phyloP scores from a whole-genome alignment of 2,797 vertebrate genomes.

The Neoniphon sammara region DNA sequence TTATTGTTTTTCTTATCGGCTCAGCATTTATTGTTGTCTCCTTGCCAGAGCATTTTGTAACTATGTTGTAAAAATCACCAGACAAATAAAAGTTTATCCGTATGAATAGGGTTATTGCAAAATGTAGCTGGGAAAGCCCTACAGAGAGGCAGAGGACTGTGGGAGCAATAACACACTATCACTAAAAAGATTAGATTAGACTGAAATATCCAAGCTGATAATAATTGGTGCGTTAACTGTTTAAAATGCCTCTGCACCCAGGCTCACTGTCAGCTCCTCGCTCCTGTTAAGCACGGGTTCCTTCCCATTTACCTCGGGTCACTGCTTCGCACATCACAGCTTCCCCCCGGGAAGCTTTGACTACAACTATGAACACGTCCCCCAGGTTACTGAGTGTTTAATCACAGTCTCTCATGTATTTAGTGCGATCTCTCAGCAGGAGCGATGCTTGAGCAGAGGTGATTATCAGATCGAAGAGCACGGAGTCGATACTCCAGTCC shows the following conservation, averaged over 20 bases:
- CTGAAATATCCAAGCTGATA: conserved; percentile 18
- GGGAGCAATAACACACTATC: too few species aligned
- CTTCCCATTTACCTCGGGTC: conserved; percentile 32
- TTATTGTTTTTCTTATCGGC: too few species aligned
- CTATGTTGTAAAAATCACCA: too few species aligned
- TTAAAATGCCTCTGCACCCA: not conserved
- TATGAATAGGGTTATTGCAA: too few species aligned
- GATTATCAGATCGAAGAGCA: conserved; percentile 32
- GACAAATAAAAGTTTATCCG: too few species aligned
- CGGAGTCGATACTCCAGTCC: not conserved
- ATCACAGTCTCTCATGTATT: not conserved
- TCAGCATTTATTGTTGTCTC: too few species aligned
- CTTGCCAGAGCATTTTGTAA: too few species aligned
- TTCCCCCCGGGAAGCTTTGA: conserved; percentile 18
- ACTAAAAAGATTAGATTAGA: not conserved
- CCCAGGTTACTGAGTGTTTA: too few species aligned
- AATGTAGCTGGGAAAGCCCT: too few species aligned
- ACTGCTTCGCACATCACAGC: conserved; percentile 11
- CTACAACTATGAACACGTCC: not conserved
- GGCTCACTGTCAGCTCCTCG: conserved; percentile 16
- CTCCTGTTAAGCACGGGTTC: conserved; percentile 22
- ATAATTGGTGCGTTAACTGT: conserved; percentile 3
- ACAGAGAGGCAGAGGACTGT: too few species aligned
- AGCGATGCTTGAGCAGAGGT: not conserved
- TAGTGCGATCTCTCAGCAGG: not conserved